A percentile compares a stretch with the other conserved stretches of the same genome.
phyloP scores from a whole-genome alignment of 2,888 invertebrate genomes.

The Melinaea marsaeus region DNA sequence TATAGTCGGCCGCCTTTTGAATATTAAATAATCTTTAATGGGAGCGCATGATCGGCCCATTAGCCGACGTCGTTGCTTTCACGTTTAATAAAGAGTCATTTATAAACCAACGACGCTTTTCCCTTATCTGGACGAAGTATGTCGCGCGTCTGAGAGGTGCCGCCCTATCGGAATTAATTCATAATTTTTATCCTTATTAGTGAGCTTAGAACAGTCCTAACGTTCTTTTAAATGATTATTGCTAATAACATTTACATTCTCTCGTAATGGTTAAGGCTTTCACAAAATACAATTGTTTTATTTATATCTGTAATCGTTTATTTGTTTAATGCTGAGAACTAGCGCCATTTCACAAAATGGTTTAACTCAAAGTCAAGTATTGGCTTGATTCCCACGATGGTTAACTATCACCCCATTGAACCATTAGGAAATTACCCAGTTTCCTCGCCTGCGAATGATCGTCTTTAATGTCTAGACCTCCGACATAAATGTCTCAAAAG shows the following conservation, averaged over 20 bases:
- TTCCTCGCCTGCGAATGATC: conserved; percentile 52
- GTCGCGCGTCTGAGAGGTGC: conserved; percentile 74
- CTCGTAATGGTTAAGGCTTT: neutral
- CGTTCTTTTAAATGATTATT: conserved; percentile 17
- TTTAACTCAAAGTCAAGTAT: conserved; percentile 40
- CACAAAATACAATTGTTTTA: conserved; percentile 1
- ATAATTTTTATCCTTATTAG: conserved; percentile 70
- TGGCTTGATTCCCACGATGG: conserved; percentile 59
- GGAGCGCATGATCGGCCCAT: conserved; percentile 78
- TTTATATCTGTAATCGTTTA: neutral
- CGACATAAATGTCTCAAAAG: conserved; percentile 26
- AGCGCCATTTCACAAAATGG: conserved; percentile 16
- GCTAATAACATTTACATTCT: conserved; percentile 1
- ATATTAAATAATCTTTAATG: conserved; percentile 79
- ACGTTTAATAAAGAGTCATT: conserved; percentile 79
- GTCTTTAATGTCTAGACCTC: conserved; percentile 48
- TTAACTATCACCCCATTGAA: conserved; percentile 61
- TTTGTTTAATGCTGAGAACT: conserved; percentile 14
- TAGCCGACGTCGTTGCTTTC: conserved; percentile 76
- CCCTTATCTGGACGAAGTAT: conserved; percentile 75
- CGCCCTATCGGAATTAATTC: conserved; percentile 75
- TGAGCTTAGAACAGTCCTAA: conserved; percentile 21
- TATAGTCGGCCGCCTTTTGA: conserved; percentile 76
- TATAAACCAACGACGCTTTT: conserved; percentile 75
- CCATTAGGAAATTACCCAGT: conserved; percentile 63